phyloP scores from a whole-genome alignment of 1,140 invertebrate species.

The Achatina immaculata region DNA sequence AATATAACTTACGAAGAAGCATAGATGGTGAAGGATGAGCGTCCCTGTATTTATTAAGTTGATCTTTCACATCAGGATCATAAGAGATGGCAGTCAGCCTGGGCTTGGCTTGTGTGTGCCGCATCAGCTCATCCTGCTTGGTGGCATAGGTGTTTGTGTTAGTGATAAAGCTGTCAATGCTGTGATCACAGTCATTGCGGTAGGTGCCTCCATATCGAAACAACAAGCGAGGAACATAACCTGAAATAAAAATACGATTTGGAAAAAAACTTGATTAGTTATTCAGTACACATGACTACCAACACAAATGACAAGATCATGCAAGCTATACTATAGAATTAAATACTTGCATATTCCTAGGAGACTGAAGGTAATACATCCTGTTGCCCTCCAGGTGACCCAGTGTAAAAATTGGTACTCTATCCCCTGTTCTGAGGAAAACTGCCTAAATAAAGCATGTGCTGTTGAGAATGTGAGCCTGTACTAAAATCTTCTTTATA shows the following conservation, averaged over 20 bases:
- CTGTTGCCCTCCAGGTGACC: no score
- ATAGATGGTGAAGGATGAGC: constrained; percentile 60
- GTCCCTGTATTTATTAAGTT: constrained; percentile 64
- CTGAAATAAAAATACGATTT: constrained; percentile 50
- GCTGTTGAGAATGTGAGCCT: no score
- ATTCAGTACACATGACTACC: no score
- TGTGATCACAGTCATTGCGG: constrained; percentile 66
- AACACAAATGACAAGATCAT: constrained; percentile 6
- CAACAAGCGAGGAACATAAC: constrained; percentile 67
- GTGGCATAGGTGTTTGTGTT: constrained; percentile 56
- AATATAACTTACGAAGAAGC: constrained; percentile 55
- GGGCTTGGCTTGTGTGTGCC: constrained; percentile 55
- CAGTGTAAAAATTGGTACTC: no score
- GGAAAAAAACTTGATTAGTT: neutral
- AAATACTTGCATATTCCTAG: no score
- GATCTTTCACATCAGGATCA: constrained; percentile 65
- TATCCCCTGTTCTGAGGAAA: no score
- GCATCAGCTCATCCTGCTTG: constrained; percentile 57
- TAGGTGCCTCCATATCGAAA: constrained; percentile 70
- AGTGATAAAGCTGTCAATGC: constrained; percentile 65
- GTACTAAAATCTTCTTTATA: no score
- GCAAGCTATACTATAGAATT: neutral
- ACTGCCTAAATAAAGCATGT: no score
- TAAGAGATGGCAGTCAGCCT: constrained; percentile 60
- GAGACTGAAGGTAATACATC: no score